These are phyloP conservation scores for Hipposideros armiger DNA, from an alignment of 2,113 vertebrate genomes.

Conservation along the genomic window DNA sequence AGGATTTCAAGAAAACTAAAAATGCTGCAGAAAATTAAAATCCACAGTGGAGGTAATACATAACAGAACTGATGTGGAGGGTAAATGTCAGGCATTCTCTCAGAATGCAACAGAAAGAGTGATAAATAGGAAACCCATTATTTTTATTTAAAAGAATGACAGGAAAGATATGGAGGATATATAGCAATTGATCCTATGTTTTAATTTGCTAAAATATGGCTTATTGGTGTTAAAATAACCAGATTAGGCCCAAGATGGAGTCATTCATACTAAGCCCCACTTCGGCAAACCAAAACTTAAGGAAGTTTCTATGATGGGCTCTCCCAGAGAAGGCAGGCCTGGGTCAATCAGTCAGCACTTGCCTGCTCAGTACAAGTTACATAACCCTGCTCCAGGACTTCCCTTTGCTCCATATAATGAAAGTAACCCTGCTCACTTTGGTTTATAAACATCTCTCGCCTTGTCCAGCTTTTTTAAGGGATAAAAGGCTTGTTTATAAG, in stretches of 20 bases:
- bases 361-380: neutral
- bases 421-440: neutral
- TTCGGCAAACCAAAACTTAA: neutral
- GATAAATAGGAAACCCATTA: neutral
- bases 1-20: neutral
- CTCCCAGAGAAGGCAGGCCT: neutral
- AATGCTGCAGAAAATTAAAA: neutral
- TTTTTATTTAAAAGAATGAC: neutral
- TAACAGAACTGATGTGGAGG: neutral
- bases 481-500: neutral
- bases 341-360: neutral
- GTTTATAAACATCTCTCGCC: neutral
- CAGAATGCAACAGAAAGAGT: neutral
- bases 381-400: neutral
- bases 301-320: neutral
- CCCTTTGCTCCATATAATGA: neutral
- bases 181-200: neutral
- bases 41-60: neutral
- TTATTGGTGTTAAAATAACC: neutral
- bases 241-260: neutral
- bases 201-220: constrained; percentile 12
- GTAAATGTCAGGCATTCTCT: neutral
- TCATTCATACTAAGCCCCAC: neutral
- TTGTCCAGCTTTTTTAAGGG: neutral
- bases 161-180: neutral